Percentiles rank a stretch among this genome's conserved stretches.
Conservation (phyloP, 2,113 vertebrate species). For the Micromys minutus region DNA sequence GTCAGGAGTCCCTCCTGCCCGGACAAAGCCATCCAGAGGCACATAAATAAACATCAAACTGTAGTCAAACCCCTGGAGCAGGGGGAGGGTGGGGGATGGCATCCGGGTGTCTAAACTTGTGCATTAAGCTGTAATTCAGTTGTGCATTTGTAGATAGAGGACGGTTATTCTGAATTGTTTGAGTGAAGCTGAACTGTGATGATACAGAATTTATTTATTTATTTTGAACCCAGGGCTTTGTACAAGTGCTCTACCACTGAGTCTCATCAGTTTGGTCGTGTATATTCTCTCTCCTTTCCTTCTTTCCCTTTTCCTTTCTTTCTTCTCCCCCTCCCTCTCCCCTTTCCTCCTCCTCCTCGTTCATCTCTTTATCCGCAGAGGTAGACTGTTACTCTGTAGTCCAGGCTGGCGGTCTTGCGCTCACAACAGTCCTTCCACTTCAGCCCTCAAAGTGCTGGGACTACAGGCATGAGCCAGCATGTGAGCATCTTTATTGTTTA, state of each 20-base stretch:
- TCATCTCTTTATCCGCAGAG: no score
- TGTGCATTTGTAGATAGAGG: not conserved
- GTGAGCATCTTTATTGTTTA: not conserved
- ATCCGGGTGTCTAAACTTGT: not conserved
- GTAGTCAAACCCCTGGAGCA: not conserved
- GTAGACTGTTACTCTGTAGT: not conserved
- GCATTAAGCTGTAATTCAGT: not conserved
- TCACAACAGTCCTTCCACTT: not conserved
- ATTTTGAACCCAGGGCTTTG: not conserved
- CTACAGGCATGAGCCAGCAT: not conserved
- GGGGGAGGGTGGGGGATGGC: rapidly evolving
- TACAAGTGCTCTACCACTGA: not conserved
- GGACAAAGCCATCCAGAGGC: not conserved
- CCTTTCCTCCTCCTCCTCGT: no score
- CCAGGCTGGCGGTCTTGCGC: not conserved
- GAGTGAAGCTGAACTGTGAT: not conserved
- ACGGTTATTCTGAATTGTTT: not conserved
- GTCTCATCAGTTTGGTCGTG: not conserved
- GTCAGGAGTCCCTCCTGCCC: not conserved
- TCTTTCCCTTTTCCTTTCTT: not conserved
- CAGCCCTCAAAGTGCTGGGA: not conserved
- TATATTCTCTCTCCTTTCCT: not conserved
- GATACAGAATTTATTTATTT: not conserved
- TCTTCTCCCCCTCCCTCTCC: not conserved
- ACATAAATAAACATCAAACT: not conserved